Evolutionary conservation across 2,113 vertebrate genomes (phyloP).

Genomic region (Heterocephalus glaber): DNA sequence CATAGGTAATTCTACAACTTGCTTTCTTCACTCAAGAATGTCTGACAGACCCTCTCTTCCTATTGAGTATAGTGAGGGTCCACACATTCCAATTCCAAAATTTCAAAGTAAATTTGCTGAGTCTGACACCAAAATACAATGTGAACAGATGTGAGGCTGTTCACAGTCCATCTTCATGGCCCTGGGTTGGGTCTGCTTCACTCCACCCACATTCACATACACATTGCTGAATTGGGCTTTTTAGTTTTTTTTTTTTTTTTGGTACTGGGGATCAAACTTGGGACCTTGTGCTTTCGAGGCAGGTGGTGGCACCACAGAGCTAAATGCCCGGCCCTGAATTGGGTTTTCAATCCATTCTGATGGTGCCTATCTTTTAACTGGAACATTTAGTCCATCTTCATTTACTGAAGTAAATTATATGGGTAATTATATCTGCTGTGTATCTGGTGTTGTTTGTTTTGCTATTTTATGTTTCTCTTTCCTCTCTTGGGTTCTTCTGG

Average conservation of each 20-base stretch:
- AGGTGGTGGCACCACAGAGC: too few relatives aligned
- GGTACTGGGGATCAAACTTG: too few relatives aligned
- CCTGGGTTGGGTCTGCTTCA: fast-evolving
- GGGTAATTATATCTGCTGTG: fast-evolving
- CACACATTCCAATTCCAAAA: neutral
- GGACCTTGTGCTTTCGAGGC: too few relatives aligned
- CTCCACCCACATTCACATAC: fast-evolving
- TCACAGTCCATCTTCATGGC: fast-evolving
- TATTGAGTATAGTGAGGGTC: fast-evolving
- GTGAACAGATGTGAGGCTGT: neutral
- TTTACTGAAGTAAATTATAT: fast-evolving
- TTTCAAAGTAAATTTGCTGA: neutral
- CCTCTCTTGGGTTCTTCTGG: neutral
- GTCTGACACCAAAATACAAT: neutral
- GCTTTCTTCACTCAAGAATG: neutral
- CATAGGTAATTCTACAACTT: too few relatives aligned
- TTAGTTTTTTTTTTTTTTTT: too few relatives aligned
- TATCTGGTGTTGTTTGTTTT: too few relatives aligned
- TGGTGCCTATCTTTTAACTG: fast-evolving
- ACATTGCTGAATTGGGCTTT: fast-evolving
- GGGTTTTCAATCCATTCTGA: too few relatives aligned
- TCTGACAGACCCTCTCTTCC: neutral
- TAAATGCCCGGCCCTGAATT: too few relatives aligned
- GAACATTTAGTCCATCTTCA: neutral
- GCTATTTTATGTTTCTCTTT: fast-evolving